Conservation (phyloP, 2,113 vertebrate species). For the Microtus oregoni region DNA sequence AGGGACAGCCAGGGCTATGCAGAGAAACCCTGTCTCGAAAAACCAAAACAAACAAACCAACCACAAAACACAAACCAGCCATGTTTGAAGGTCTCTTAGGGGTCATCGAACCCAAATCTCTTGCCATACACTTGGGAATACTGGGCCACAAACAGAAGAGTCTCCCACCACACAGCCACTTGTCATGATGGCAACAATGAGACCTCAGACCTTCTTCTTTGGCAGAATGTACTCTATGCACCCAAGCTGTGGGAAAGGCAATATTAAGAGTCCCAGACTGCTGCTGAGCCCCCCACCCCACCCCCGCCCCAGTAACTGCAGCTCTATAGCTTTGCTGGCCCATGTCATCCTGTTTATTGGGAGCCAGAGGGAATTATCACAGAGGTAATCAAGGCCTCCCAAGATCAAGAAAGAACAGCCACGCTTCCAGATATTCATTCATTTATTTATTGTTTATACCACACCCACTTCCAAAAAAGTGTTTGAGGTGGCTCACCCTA, state of each 20-base stretch:
- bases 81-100: neutral
- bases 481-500: constrained; percentile 30
- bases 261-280: neutral
- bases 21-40: too few relatives aligned
- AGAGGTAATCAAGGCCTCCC: neutral
- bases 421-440: constrained; percentile 73
- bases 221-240: neutral
- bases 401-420: constrained; percentile 38
- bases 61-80: neutral
- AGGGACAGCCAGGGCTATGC: too few relatives aligned
- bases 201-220: neutral
- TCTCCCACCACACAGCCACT: neutral
- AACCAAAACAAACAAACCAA: too few relatives aligned
- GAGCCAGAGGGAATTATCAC: neutral
- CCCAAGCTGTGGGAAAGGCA: neutral
- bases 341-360: constrained; percentile 32
- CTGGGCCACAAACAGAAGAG: neutral
- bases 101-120: neutral
- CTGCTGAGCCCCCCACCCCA: too few relatives aligned
- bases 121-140: neutral
- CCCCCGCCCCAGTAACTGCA: too few relatives aligned
- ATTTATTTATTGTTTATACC: constrained; percentile 68
- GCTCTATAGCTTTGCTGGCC: neutral
- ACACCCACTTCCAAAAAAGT: constrained; percentile 47
- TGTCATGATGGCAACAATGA: neutral